Conservation (phyloP, 2,888 invertebrate species). For the Metalampra italica region DNA sequence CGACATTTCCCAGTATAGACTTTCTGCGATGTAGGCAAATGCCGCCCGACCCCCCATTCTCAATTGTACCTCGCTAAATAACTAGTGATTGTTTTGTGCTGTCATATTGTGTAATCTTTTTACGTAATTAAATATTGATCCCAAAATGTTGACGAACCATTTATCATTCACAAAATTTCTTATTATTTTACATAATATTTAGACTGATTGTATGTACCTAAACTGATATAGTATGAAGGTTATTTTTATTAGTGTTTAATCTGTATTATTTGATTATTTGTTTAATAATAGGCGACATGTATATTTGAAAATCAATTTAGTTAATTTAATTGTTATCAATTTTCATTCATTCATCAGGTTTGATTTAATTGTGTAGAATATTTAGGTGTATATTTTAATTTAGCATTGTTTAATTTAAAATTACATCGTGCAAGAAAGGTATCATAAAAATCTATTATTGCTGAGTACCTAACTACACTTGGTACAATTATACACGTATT, state of each 20-base stretch:
- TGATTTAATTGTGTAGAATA: too few relatives aligned
- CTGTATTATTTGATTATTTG: constrained; percentile 8
- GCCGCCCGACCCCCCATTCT: too few relatives aligned
- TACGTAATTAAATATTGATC: constrained; percentile 9
- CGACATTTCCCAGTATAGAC: too few relatives aligned
- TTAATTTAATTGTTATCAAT: not conserved
- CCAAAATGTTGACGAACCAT: not conserved
- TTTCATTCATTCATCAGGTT: too few relatives aligned
- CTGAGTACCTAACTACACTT: too few relatives aligned
- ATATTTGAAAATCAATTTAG: not conserved
- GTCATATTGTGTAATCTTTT: not conserved
- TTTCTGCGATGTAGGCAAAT: too few relatives aligned
- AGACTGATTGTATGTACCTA: constrained; percentile 15
- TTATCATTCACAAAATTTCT: not conserved
- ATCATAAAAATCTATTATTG: too few relatives aligned
- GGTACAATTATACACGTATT: too few relatives aligned
- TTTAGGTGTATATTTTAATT: constrained; percentile 9
- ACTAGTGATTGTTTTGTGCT: too few relatives aligned
- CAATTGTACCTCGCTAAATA: too few relatives aligned
- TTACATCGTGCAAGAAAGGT: not conserved
- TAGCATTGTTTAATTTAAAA: not conserved
- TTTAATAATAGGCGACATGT: not conserved
- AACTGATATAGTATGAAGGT: not conserved
- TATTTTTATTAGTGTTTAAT: constrained; percentile 15
- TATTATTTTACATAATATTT: not conserved